Evolutionary conservation across 2,888 invertebrate genomes (phyloP).

Genomic region (Campoplex capitator): DNA sequence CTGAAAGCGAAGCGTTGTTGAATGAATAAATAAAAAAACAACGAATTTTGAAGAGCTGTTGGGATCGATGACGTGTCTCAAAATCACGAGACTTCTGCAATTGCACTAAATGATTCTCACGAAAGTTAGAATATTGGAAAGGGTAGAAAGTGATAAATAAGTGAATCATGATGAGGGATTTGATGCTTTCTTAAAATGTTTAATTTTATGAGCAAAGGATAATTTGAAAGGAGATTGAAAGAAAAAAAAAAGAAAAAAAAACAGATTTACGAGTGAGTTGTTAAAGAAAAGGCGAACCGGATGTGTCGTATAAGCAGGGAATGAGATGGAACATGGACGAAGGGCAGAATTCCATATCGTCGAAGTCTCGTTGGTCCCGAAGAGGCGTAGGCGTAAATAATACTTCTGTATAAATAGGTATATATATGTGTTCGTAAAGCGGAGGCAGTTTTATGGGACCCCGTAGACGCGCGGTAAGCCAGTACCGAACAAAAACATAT

Average conservation of each 20-base stretch:
- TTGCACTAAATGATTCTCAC: neutral
- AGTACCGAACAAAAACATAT: slow-evolving; percentile 23
- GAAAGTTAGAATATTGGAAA: neutral
- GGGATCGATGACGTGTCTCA: no score
- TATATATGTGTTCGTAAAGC: slow-evolving; percentile 16
- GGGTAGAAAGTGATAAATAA: neutral
- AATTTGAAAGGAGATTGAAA: neutral
- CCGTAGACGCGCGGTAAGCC: slow-evolving; percentile 3
- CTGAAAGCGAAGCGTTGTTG: neutral
- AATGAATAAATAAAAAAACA: no score
- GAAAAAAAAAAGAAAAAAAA: neutral
- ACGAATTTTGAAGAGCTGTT: no score
- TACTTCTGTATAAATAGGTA: slow-evolving; percentile 36
- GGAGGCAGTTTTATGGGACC: slow-evolving; percentile 51
- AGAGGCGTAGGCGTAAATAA: slow-evolving; percentile 49
- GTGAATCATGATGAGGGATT: neutral
- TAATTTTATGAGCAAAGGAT: neutral
- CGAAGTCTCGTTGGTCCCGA: slow-evolving; percentile 26
- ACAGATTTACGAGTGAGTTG: slow-evolving; percentile 23
- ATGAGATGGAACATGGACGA: slow-evolving; percentile 34
- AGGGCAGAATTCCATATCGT: slow-evolving; percentile 44
- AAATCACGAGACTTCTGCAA: no score
- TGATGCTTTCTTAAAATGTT: neutral
- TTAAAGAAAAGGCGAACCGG: slow-evolving; percentile 22
- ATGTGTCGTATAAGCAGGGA: slow-evolving; percentile 30